Base-by-base conservation (phyloP, 1,140 invertebrate species). In the Neotoxoptera formosana region DNA sequence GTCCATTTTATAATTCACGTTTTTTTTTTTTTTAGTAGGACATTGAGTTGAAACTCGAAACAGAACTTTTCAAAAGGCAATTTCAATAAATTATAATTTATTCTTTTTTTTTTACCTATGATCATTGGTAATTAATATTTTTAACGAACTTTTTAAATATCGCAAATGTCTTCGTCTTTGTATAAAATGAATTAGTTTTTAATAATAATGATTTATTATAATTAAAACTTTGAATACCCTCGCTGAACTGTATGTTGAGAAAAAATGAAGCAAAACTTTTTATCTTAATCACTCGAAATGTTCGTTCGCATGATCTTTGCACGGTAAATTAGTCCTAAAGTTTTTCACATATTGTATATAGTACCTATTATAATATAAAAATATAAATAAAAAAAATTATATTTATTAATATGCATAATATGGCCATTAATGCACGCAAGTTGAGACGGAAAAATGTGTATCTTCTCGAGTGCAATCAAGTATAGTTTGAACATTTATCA, bases 171-270 rank as follows among this genome's bases (percentile, higher is more conserved):
- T 67, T 17, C 30, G 14, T 17, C 30, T n/a, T n/a, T 4, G 60
- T n/a, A n/a, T n/a, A 67, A n/a, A 67, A 67, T n/a, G n/a, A 67
- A n/a, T 67, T n/a, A n/a, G 14, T 67, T 67, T 67, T 67, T n/a
- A 67, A 67, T 67, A 67, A 67, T n/a, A n/a, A 67, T n/a, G n/a
- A 67, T 67, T n/a, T n/a, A 67, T n/a, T 67, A 67, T 67, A 67
- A 67, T 67, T 30, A n/a, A n/a, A 67, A 67, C 11, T 67, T 67
- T 17, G 4, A n/a, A 67, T n/a, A 14, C 6, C 14, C 14, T 67
- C 17, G 30, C 0, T 20, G 30, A 67, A 67, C 6, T n/a, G 30
- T n/a, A n/a, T 6, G 14, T 67, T n/a, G 14, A 67, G n/a, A 67
- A 67, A 67, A 67, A 17, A 67, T n/a, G 4, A n/a, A 17, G 60